phyloP scores from a whole-genome alignment of 2,113 vertebrate species.

The Festucalex cinctus region DNA sequence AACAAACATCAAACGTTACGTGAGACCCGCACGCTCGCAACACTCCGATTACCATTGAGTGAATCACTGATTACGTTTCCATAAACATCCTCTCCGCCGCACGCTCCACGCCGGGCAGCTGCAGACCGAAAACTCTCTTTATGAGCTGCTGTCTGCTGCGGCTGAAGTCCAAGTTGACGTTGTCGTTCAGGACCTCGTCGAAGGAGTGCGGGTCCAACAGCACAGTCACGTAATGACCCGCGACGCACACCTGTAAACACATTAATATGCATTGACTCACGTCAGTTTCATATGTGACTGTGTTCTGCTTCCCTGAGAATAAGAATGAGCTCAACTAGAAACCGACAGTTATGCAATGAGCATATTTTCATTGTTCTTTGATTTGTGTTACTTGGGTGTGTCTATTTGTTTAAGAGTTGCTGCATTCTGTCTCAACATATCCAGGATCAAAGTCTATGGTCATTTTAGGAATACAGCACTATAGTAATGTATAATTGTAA shows the following conservation, averaged over 20 bases:
- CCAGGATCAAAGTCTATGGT: neutral
- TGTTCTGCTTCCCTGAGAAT: neutral
- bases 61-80: slow-evolving; percentile 55
- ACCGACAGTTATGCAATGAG: neutral
- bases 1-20: neutral
- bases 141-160: slow-evolving; percentile 65
- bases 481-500: too few relatives aligned
- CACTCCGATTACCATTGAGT: neutral
- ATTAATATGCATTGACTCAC: neutral
- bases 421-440: neutral
- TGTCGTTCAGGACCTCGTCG: slow-evolving; percentile 72
- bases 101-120: slow-evolving; percentile 59
- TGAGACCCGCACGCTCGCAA: neutral
- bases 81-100: slow-evolving; percentile 71
- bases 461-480: too few relatives aligned
- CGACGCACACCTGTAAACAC: slow-evolving; percentile 72
- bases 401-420: neutral
- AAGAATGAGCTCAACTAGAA: neutral
- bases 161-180: slow-evolving; percentile 65
- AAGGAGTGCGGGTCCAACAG: slow-evolving; percentile 83
- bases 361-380: neutral
- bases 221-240: slow-evolving; percentile 78
- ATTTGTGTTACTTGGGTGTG: neutral
- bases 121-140: slow-evolving; percentile 76
- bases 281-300: neutral